These are phyloP conservation scores for Amorpha juglandis DNA, from an alignment of 2,888 invertebrate species.

Conservation along the genomic window DNA sequence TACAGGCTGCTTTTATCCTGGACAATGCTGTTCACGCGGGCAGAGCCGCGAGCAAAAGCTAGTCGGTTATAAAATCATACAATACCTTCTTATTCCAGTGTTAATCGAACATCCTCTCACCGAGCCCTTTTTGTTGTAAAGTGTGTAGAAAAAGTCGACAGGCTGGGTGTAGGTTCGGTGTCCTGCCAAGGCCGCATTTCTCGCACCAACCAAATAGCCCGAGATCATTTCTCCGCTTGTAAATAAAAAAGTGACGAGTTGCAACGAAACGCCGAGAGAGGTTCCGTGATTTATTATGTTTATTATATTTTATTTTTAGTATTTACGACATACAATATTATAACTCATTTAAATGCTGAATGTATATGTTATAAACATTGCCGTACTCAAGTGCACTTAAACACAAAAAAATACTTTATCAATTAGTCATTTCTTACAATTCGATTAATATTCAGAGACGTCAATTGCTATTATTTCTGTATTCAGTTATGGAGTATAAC, in stretches of 20 bases:
- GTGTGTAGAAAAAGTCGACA: slow-evolving; percentile 45
- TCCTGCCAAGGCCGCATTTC: slow-evolving; percentile 75
- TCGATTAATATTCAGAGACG: too few species aligned
- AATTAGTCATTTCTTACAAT: too few species aligned
- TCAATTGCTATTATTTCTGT: too few species aligned
- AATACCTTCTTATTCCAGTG: slow-evolving; percentile 27
- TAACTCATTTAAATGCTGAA: too few species aligned
- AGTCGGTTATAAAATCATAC: neutral
- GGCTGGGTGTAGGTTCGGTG: slow-evolving; percentile 62
- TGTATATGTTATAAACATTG: too few species aligned
- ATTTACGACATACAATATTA: too few species aligned
- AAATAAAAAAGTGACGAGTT: slow-evolving; percentile 47
- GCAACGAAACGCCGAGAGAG: neutral
- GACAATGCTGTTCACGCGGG: too few species aligned
- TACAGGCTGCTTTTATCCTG: too few species aligned
- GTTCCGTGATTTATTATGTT: slow-evolving; percentile 22
- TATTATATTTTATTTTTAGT: neutral
- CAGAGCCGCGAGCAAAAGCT: too few species aligned
- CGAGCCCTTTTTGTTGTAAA: slow-evolving; percentile 13
- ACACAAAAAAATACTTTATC: too few species aligned
- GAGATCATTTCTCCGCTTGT: slow-evolving; percentile 73
- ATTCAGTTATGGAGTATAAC: too few species aligned
- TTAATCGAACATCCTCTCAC: slow-evolving; percentile 39
- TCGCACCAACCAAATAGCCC: slow-evolving; percentile 61
- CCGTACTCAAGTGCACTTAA: too few species aligned